Evolutionary conservation across 1,140 invertebrate genomes (phyloP).

Genomic region (Pteromalus puparum): DNA sequence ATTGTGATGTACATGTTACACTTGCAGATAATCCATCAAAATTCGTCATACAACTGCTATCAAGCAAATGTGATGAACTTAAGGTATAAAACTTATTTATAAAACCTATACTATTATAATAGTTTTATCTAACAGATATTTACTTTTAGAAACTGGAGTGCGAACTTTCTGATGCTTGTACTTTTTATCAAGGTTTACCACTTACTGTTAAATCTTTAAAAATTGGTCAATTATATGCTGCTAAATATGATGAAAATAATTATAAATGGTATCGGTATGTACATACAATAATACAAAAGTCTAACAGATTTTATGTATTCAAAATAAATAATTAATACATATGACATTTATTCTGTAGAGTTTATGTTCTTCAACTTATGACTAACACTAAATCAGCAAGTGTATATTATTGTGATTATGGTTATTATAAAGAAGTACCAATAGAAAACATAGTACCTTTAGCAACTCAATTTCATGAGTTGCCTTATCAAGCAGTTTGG

Average conservation of each 20-base stretch:
- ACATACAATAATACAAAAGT: background rate
- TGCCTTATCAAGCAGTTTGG: conserved; percentile 37
- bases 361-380: background rate
- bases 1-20: conserved; percentile 17
- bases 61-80: background rate
- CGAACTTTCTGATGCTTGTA: background rate
- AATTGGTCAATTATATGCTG: conserved; percentile 31
- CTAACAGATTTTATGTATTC: background rate
- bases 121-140: background rate
- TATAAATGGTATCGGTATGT: background rate
- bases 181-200: background rate
- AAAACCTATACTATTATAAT: background rate
- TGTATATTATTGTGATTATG: conserved; percentile 36
- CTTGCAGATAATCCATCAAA: background rate
- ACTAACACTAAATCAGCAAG: background rate
- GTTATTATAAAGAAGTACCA: background rate
- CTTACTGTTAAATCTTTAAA: background rate
- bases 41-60: conserved; percentile 6
- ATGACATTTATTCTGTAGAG: background rate
- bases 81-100: background rate
- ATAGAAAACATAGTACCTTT: conserved; percentile 15
- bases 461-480: background rate
- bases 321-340: background rate
- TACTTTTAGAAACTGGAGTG: background rate
- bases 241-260: background rate